Base-by-base conservation (phyloP, 92 coral and sea anemone species). In the Zoanthus gigantus region DNA sequence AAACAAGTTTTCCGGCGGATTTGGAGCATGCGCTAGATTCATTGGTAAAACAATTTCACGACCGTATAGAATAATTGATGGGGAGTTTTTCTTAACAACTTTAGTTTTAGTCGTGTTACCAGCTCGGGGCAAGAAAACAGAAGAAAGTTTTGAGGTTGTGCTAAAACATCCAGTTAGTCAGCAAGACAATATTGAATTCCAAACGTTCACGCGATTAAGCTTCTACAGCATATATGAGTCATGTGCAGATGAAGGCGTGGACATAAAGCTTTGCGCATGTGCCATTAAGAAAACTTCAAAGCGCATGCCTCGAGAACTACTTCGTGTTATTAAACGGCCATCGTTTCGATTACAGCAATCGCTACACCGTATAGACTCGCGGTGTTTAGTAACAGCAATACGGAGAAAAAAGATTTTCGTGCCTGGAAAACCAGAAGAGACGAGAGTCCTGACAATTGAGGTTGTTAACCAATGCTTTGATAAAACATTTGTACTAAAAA, bases 1-100 rank as follows among this genome's bases (percentile, higher is more conserved):
- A 9, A 45, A 34, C 18, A 76, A 83, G 9, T 10, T 31, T 3
- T 56, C 77, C 45, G 99, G 97, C 45, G 99, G 98, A 29, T 94
- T 84, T 88, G 99, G 99, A 31, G 94, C 94, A 9, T 97, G 99
- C 87, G 95, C 96, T 78, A 89, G 97, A 78, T 97, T 92, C 79
- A 86, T 85, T 18, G 99, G 99, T 2, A 89, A 91, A 37, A 71
- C 84, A 32, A 81, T 95, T 48, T 92, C 87, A 67, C 94, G 92
- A 0, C 94, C 99, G 31, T 95, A 98, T 9, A 98, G 92, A 72
- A 71, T 68, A 54, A 77, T 91, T 56, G 78, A 73, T 0, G 98
- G 98, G 5, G 88, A 92, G 29, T 37, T 84, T 79, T 85, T 86
- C 86, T 77, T 95, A 18, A 90, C 93, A 11, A 96, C 98, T 0